These are phyloP conservation scores for Lycodopsis pacificus DNA, from an alignment of 2,797 vertebrate species.

Conservation along the genomic window DNA sequence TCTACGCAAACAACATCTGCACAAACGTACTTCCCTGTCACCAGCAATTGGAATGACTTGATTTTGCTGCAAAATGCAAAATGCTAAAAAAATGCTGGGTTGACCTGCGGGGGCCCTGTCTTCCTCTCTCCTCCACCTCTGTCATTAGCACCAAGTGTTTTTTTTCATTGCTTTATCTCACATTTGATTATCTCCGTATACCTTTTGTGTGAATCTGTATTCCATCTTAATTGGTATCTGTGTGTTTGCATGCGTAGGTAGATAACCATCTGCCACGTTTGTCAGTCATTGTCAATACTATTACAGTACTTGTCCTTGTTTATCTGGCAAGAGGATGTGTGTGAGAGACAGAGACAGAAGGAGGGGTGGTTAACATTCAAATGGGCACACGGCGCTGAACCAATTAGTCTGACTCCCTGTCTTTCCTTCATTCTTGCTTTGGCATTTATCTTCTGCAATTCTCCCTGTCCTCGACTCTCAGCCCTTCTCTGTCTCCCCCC, in stretches of 20 bases:
- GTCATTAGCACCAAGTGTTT: neutral
- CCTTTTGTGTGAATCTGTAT: conserved; percentile 1
- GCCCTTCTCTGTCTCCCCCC: conserved; percentile 13
- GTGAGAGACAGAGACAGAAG: conserved; percentile 25
- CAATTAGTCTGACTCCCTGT: conserved; percentile 57
- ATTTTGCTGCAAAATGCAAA: neutral
- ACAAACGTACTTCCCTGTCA: no score
- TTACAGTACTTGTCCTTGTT: conserved; percentile 40
- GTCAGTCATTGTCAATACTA: conserved; percentile 49
- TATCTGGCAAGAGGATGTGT: conserved; percentile 37
- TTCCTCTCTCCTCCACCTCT: neutral
- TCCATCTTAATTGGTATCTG: conserved; percentile 32
- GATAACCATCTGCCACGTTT: conserved; percentile 44
- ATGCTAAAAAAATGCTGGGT: neutral
- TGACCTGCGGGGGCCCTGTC: neutral
- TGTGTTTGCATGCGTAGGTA: conserved; percentile 20
- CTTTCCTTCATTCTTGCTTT: conserved; percentile 14
- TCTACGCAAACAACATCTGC: neutral
- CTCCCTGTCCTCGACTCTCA: conserved; percentile 13
- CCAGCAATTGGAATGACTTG: neutral
- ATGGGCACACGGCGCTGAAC: conserved; percentile 43
- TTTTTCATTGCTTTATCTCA: conserved; percentile 10
- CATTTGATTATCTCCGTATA: conserved; percentile 12
- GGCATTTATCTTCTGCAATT: conserved; percentile 43
- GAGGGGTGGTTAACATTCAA: conserved; percentile 56